Evolutionary conservation across 2,113 vertebrate genomes (phyloP).

Genomic region (Saguinus midas): DNA sequence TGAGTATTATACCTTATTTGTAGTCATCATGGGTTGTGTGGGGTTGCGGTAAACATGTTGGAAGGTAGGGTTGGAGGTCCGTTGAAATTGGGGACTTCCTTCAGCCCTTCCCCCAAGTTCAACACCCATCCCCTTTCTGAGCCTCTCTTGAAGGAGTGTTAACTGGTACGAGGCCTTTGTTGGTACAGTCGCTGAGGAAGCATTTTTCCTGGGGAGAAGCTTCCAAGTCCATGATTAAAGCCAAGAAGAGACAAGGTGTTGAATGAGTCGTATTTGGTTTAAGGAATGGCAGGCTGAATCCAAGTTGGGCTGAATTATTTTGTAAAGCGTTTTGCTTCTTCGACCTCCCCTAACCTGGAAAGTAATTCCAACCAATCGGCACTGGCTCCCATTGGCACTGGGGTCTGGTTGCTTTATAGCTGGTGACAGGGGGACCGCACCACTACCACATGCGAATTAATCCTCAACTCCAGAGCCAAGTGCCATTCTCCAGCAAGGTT

Average conservation of each 20-base stretch:
- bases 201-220: background rate
- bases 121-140: background rate
- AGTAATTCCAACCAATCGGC: conserved; percentile 46
- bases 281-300: background rate
- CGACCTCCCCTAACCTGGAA: conserved; percentile 19
- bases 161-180: background rate
- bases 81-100: background rate
- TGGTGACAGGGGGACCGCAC: conserved; percentile 2
- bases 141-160: background rate
- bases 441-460: conserved; percentile 36
- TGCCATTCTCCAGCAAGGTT: conserved; percentile 83
- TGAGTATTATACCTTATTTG: background rate
- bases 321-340: conserved; percentile 30
- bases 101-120: background rate
- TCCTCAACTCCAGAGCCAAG: conserved; percentile 52
- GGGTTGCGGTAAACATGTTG: background rate
- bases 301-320: conserved; percentile 30
- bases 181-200: background rate
- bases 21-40: background rate
- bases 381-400: conserved; percentile 52
- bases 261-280: background rate
- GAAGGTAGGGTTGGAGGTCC: background rate
- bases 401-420: conserved; percentile 12
- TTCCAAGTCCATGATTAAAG: background rate
- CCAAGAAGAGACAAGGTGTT: background rate